These are phyloP conservation scores for Drosophila mauritiana DNA, from an alignment of 1,140 invertebrate species.

Conservation along the genomic window DNA sequence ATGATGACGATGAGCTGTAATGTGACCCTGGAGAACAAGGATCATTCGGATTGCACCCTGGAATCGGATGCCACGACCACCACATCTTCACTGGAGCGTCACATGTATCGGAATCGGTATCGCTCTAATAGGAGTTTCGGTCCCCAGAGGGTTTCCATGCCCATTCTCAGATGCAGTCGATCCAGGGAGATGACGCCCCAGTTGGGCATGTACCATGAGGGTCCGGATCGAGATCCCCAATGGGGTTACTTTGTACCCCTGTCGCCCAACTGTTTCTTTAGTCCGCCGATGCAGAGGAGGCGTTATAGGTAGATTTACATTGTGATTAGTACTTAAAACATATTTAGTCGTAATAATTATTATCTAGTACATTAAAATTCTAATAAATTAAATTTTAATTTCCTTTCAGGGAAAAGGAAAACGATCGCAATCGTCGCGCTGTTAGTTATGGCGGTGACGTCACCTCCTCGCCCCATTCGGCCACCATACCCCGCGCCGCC, in stretches of 20 bases:
- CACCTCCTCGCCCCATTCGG: slow-evolving; percentile 52
- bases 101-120: slow-evolving; percentile 53
- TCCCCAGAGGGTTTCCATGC: slow-evolving; percentile 63
- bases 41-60: slow-evolving; percentile 57
- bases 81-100: slow-evolving; percentile 66
- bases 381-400: neutral
- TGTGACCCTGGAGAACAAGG: slow-evolving; percentile 62
- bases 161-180: slow-evolving; percentile 48
- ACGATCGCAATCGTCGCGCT: slow-evolving; percentile 80
- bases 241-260: slow-evolving; percentile 82
- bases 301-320: slow-evolving; percentile 55
- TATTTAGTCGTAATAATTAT: too few species aligned
- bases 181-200: slow-evolving; percentile 68
- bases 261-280: slow-evolving; percentile 71
- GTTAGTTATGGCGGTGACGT: slow-evolving; percentile 70
- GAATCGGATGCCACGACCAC: slow-evolving; percentile 67
- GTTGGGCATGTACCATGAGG: slow-evolving; percentile 67
- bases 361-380: neutral
- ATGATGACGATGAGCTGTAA: slow-evolving; percentile 38
- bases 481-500: slow-evolving; percentile 77
- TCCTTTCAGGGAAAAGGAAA: slow-evolving; percentile 78
- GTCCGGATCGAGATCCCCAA: slow-evolving; percentile 57
- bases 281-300: slow-evolving; percentile 73
- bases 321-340: too few species aligned
- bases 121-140: slow-evolving; percentile 47